A percentile compares a stretch with the other conserved stretches of the same genome.
Evolutionary conservation across 2,888 invertebrate species (phyloP).

Genomic region (Caenorhabditis macrosperma): DNA sequence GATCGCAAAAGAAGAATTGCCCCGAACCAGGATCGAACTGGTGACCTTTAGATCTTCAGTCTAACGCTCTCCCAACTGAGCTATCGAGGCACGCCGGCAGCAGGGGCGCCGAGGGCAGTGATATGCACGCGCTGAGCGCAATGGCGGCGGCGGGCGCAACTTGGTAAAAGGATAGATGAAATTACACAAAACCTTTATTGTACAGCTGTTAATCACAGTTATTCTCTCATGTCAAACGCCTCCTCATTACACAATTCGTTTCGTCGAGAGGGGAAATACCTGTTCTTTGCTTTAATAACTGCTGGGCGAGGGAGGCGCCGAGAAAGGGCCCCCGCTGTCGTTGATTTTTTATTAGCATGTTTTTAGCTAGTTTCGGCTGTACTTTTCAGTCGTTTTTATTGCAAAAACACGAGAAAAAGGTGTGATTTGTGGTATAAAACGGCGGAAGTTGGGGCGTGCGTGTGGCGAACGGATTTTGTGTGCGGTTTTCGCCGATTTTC

Average conservation of each 20-base stretch:
- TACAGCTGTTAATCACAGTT: background rate
- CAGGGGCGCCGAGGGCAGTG: background rate
- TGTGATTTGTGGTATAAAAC: slow-evolving; percentile 1
- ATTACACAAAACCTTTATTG: background rate
- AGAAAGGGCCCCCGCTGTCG: too few relatives aligned
- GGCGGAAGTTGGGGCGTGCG: background rate
- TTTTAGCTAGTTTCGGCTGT: background rate
- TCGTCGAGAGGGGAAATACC: background rate
- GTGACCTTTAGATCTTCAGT: slow-evolving; percentile 80
- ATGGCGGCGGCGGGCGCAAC: too few relatives aligned
- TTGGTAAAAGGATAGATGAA: too few relatives aligned
- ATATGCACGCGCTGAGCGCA: background rate
- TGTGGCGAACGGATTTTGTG: too few relatives aligned
- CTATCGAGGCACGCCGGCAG: slow-evolving; percentile 67
- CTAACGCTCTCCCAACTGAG: slow-evolving; percentile 81
- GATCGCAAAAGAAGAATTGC: slow-evolving; percentile 62
- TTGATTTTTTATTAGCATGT: background rate
- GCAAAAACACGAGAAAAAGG: background rate
- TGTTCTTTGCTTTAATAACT: slow-evolving; percentile 3
- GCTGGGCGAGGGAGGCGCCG: background rate
- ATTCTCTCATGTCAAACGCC: too few relatives aligned
- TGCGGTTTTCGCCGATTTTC: too few relatives aligned
- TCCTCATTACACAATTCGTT: background rate
- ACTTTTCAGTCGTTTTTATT: background rate
- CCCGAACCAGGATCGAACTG: slow-evolving; percentile 80